phyloP scores from a whole-genome alignment of 2,888 invertebrate genomes.

The Taenaris catops region DNA sequence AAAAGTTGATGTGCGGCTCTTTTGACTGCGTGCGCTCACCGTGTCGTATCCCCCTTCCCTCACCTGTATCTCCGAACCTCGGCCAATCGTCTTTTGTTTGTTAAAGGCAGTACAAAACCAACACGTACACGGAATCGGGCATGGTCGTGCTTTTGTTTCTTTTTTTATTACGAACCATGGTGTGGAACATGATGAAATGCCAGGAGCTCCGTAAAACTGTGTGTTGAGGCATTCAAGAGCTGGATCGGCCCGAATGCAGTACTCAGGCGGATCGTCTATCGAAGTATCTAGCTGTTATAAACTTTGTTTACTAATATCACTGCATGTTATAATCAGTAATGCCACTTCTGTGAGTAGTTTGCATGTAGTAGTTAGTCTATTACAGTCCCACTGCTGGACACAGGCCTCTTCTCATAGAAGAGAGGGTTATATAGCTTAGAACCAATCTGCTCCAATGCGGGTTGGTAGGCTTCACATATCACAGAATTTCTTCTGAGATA shows the following conservation, averaged over 20 bases:
- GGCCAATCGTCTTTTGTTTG: conserved; percentile 66
- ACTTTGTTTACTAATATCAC: background rate
- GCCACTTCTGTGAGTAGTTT: too few relatives aligned
- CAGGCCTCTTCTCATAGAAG: too few relatives aligned
- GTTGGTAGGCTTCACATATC: too few relatives aligned
- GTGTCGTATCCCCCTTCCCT: conserved; percentile 40
- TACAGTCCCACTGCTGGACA: too few relatives aligned
- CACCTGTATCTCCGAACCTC: conserved; percentile 34
- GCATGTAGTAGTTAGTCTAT: too few relatives aligned
- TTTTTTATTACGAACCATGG: conserved; percentile 31
- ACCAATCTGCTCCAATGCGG: too few relatives aligned
- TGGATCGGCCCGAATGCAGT: conserved; percentile 58
- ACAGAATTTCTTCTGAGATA: too few relatives aligned
- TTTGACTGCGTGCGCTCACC: conserved; percentile 61
- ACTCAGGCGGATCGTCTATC: conserved; percentile 36
- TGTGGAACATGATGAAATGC: conserved; percentile 40
- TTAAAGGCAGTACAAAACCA: conserved; percentile 61
- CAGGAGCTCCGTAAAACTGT: conserved; percentile 58
- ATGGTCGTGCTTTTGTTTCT: conserved; percentile 37
- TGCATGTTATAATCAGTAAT: too few relatives aligned
- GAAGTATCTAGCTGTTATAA: conserved; percentile 37
- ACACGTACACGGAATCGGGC: conserved; percentile 50
- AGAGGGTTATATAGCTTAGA: too few relatives aligned
- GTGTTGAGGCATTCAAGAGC: conserved; percentile 52
- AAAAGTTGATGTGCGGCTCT: conserved; percentile 59